Evolutionary conservation across 2,797 vertebrate genomes (phyloP).

Genomic region (Eulemur rubriventer): DNA sequence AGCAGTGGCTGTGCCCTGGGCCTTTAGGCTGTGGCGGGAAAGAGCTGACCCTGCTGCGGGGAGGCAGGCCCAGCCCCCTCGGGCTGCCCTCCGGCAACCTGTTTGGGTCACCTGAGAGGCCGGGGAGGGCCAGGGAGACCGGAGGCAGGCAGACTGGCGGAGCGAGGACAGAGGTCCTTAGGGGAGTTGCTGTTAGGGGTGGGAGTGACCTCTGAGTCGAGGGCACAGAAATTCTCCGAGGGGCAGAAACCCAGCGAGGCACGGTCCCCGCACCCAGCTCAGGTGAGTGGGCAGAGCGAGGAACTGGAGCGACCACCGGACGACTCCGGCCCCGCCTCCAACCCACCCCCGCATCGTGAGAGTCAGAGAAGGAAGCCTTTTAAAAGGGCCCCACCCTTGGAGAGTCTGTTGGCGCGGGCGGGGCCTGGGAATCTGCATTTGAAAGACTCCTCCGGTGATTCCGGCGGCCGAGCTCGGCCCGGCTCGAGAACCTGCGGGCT

Average conservation of each 20-base stretch:
- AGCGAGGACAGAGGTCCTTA: background rate
- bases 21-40: background rate
- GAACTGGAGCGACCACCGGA: too few relatives aligned
- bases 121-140: background rate
- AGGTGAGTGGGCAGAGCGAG: background rate
- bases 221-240: background rate
- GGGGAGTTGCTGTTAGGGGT: background rate
- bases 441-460: background rate
- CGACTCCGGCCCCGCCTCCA: background rate
- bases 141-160: background rate
- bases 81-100: background rate
- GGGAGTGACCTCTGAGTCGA: background rate
- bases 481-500: background rate
- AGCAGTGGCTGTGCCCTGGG: background rate
- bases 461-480: background rate
- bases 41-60: background rate
- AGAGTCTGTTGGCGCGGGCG: background rate
- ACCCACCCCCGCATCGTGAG: background rate
- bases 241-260: background rate
- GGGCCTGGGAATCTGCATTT: slow-evolving; percentile 29
- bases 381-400: background rate
- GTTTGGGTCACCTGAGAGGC: background rate
- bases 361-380: background rate
- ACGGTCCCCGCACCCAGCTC: background rate
- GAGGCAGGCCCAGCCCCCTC: background rate